Percentiles rank a stretch among this genome's conserved stretches.
These are phyloP conservation scores for Parascotia fuliginaria DNA, from an alignment of 2,888 invertebrate genomes.

Conservation along the genomic window DNA sequence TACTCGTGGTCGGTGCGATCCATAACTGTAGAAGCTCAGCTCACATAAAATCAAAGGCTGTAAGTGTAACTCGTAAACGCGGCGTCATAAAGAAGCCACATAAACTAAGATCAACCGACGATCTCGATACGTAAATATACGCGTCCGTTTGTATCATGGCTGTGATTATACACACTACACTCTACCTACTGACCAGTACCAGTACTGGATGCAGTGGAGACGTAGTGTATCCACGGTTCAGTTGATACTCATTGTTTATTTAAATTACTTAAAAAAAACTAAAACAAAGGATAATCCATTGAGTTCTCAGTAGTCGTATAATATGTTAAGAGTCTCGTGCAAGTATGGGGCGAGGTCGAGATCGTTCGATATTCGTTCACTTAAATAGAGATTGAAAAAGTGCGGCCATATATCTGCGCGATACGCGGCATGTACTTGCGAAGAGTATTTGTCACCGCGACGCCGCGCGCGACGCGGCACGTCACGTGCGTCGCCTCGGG, in stretches of 20 bases:
- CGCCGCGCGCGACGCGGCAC: neutral
- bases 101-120: neutral
- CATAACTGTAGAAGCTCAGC: neutral
- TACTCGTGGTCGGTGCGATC: neutral
- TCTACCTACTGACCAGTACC: neutral
- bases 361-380: slow-evolving; percentile 29
- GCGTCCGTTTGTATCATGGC: neutral
- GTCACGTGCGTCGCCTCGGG: neutral
- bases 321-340: slow-evolving; percentile 3
- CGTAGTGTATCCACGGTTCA: too few relatives aligned
- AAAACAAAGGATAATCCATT: slow-evolving; percentile 22
- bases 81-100: slow-evolving; percentile 3
- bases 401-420: slow-evolving; percentile 29
- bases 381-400: slow-evolving; percentile 41
- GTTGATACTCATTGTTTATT: too few relatives aligned
- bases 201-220: too few relatives aligned
- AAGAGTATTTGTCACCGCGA: slow-evolving; percentile 12
- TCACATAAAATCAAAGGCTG: slow-evolving; percentile 6
- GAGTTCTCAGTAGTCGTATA: slow-evolving; percentile 12
- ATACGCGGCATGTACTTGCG: slow-evolving; percentile 7
- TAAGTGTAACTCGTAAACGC: slow-evolving; percentile 4
- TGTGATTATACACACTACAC: neutral
- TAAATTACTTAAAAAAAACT: slow-evolving; percentile 16
- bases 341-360: neutral
- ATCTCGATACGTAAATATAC: neutral